Evolutionary conservation across 2,888 invertebrate genomes (phyloP).

Genomic region (Acholoe squamosa): DNA sequence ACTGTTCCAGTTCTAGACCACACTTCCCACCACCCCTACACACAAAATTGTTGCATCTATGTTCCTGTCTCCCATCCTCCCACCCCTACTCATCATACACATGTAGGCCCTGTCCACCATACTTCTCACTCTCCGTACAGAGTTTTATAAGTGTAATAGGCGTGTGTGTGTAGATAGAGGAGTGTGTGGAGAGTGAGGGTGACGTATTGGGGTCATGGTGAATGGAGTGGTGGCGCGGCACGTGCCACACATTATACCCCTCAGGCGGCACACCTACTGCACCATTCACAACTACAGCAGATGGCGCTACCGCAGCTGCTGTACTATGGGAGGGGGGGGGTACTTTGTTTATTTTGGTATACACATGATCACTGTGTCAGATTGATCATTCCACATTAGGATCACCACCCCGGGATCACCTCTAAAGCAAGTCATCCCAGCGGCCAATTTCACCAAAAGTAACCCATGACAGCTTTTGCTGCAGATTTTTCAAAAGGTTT

Average conservation of each 20-base stretch:
- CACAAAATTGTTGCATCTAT: neutral
- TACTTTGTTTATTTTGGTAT: no score
- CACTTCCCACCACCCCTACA: neutral
- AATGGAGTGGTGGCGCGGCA: neutral
- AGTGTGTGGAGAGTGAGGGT: neutral
- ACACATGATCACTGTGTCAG: no score
- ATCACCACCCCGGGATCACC: no score
- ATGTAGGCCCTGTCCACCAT: neutral
- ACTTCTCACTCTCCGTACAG: no score
- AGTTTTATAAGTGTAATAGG: no score
- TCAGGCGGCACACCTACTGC: neutral
- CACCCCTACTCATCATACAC: neutral
- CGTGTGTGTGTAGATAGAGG: no score
- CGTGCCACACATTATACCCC: no score
- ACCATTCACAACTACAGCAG: neutral
- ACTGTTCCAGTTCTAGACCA: no score
- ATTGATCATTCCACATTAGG: no score
- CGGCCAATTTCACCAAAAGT: no score
- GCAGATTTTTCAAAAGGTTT: no score
- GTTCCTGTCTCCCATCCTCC: neutral
- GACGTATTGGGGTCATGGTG: constrained; percentile 15
- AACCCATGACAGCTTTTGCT: neutral
- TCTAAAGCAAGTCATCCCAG: no score
- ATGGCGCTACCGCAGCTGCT: neutral
- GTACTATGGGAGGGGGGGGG: neutral